Base-by-base conservation (phyloP, 2,888 invertebrate genomes). In the Hyppa rectilinea region DNA sequence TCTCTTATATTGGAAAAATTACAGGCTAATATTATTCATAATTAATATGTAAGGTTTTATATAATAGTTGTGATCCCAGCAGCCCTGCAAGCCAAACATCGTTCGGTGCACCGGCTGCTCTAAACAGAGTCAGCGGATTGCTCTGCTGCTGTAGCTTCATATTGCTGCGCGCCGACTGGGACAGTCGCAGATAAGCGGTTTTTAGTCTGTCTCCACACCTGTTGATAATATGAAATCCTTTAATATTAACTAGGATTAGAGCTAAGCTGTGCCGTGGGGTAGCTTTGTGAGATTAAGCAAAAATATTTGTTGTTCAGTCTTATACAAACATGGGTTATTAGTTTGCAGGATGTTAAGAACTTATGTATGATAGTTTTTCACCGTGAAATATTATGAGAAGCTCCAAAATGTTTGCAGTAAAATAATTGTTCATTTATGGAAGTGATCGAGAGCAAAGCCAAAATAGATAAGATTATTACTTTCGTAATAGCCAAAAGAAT, bases 221-320 rank as follows among this genome's bases (percentile, higher is more conserved):
- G 82, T 74, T 75, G 70, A 74, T 71, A 38, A 68, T 65, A 78
- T 71, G 26, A 47, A 69, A 73, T 56, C 56, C 69, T 67, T 62
- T 78, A 64, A 59, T 64, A 75, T 70, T 50, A 67, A 67, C 66
- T 66, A 38, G 45, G 50, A 68, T 77, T 59, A 71, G 10, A 59
- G 56, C n/a, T 43, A n/a, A 73, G 14, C 62, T 17, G 34, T 29
- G 38, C 17, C 20, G 72, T 36, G 26, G 45, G 17, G 10, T 50
- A 62, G 50, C 34, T 72, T 60, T 43, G n/a, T 4, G 26, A 38
- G 40, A 65, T 66, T 62, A 62, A 34, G 26, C 14, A 49, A 65
- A 38, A 38, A 50, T 65, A 75, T 65, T 63, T 52, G 55, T 59
- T 7, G 26, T 9, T 31, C 20, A 31, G 14, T 47, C 6, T 50